Percentiles rank a stretch among this genome's conserved stretches.
Conservation (phyloP, 2,888 invertebrate species). For the Spisula subtruncata region DNA sequence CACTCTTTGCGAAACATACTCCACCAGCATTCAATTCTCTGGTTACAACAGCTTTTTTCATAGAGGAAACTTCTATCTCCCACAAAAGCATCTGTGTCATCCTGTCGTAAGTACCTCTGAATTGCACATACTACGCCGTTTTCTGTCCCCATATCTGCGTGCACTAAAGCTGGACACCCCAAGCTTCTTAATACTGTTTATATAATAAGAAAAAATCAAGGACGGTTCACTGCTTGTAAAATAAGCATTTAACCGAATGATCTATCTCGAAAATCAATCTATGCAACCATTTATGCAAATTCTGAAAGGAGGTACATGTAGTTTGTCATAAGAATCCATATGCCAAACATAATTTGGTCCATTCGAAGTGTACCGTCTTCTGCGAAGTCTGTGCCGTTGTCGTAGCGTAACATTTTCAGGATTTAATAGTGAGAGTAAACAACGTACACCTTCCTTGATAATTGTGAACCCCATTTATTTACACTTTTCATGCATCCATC, state of each 20-base stretch:
- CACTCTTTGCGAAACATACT: conserved; percentile 57
- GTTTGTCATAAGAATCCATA: no score
- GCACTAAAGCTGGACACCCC: conserved; percentile 31
- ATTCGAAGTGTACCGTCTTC: no score
- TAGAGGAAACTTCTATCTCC: conserved; percentile 47
- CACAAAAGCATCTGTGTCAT: conserved; percentile 36
- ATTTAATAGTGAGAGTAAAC: no score
- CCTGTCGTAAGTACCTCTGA: conserved; percentile 40
- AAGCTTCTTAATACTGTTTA: no score
- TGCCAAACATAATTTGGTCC: no score
- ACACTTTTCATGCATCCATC: no score
- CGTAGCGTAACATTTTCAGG: no score
- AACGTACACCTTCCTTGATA: no score
- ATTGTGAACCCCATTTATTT: no score
- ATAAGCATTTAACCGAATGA: conserved; percentile 71
- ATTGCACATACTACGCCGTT: conserved; percentile 35
- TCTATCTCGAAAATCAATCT: conserved; percentile 68
- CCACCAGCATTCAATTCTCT: conserved; percentile 68
- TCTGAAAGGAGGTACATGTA: conserved; percentile 71
- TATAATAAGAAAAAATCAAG: conserved; percentile 52
- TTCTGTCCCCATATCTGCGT: conserved; percentile 64
- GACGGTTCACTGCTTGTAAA: conserved; percentile 68
- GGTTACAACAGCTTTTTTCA: conserved; percentile 60
- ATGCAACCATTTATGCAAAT: conserved; percentile 74
- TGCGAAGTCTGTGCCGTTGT: no score